Evolutionary conservation across 2,888 invertebrate genomes (phyloP).

Genomic region (Folsomia manolachei): DNA sequence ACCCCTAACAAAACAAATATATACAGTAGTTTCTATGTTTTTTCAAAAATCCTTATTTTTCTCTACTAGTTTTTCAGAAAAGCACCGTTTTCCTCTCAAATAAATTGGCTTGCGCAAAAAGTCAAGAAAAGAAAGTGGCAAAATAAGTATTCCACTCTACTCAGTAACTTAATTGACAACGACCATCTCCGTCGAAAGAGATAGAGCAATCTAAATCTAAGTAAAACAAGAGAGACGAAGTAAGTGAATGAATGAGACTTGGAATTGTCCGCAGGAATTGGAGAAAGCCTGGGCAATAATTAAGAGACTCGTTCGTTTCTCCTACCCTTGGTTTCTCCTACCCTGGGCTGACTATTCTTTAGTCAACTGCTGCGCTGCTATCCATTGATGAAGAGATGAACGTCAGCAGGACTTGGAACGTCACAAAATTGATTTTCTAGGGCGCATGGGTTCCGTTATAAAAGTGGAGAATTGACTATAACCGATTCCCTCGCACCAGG

Average conservation of each 20-base stretch:
- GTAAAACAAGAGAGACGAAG: neutral
- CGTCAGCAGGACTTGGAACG: slow-evolving; percentile 19
- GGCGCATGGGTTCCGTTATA: slow-evolving; percentile 7
- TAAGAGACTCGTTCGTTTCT: slow-evolving; percentile 18
- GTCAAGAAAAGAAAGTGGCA: neutral
- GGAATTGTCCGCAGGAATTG: neutral
- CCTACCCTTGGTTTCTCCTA: no score
- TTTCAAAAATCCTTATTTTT: no score
- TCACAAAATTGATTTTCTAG: slow-evolving; percentile 13
- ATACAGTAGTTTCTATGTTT: no score
- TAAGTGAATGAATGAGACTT: neutral
- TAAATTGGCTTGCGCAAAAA: no score
- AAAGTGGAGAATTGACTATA: neutral
- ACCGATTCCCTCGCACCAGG: neutral
- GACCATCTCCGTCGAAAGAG: neutral
- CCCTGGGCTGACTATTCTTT: neutral
- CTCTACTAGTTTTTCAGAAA: no score
- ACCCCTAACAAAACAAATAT: no score
- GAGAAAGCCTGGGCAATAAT: slow-evolving; percentile 19
- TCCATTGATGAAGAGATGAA: slow-evolving; percentile 23
- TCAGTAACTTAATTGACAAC: neutral
- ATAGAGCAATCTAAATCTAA: slow-evolving; percentile 6
- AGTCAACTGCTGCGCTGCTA: neutral
- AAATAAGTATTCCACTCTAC: neutral
- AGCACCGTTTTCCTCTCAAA: no score